A percentile compares a stretch with the other conserved stretches of the same genome.
Conservation (phyloP, 2,888 invertebrate genomes). For the Fissipunctia ypsillon region DNA sequence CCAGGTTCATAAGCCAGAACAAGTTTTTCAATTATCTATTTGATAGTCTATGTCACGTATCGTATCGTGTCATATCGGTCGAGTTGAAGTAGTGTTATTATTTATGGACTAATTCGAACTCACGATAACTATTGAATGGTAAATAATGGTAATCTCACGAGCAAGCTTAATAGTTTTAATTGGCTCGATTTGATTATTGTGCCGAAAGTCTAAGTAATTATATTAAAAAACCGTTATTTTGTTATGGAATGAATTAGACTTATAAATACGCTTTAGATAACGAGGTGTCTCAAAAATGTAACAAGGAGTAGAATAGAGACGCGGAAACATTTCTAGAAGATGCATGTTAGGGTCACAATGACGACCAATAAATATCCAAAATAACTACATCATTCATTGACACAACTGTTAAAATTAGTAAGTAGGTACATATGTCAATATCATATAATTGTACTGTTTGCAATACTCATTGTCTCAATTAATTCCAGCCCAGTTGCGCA, state of each 20-base stretch:
- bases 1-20: background rate
- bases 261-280: no score
- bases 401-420: slow-evolving; percentile 24
- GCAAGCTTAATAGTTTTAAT: background rate
- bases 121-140: background rate
- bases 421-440: slow-evolving; percentile 32
- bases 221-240: background rate
- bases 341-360: slow-evolving; percentile 3
- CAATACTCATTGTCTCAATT: slow-evolving; percentile 19
- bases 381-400: background rate
- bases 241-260: background rate
- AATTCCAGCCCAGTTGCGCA: slow-evolving; percentile 4
- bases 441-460: slow-evolving; percentile 9
- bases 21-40: background rate
- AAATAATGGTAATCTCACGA: background rate
- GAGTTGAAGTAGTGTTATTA: background rate
- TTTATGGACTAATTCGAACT: background rate
- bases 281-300: no score
- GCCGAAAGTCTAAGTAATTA: background rate
- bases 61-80: no score
- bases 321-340: background rate
- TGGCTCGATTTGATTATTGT: background rate
- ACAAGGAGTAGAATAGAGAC: background rate
- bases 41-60: no score
- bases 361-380: no score